Percentiles rank a stretch among this genome's conserved stretches.
phyloP scores from a whole-genome alignment of 2,113 vertebrate species.

The Neogale vison region DNA sequence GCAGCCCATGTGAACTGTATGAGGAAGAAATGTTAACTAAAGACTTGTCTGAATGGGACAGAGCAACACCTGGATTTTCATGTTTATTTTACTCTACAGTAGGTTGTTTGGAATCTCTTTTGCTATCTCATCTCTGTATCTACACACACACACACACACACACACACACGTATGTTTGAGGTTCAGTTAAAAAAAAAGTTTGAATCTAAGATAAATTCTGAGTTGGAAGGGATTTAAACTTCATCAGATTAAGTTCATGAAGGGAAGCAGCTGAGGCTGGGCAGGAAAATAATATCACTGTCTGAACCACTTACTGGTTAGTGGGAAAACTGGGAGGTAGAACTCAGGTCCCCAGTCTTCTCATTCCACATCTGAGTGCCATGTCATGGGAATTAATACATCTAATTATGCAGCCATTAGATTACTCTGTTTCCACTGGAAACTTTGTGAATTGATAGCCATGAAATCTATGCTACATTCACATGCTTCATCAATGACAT shows the following conservation, averaged over 20 bases:
- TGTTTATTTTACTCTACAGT: background rate
- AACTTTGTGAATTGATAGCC: background rate
- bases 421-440: background rate
- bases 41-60: background rate
- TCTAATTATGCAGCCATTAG: background rate
- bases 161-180: background rate
- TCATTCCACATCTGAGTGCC: background rate
- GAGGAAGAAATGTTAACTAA: background rate
- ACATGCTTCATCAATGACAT: background rate
- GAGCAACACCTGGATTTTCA: background rate
- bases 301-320: background rate
- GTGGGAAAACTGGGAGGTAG: background rate
- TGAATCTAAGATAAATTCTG: background rate
- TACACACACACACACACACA: background rate
- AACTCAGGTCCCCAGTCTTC: background rate
- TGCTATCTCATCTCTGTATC: too few species aligned
- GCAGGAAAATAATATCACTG: background rate
- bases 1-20: background rate
- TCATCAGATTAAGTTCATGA: background rate
- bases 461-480: background rate
- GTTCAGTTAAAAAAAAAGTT: background rate
- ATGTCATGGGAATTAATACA: background rate
- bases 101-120: background rate
- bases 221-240: background rate
- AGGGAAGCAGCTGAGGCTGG: background rate